phyloP scores from a whole-genome alignment of 2,888 invertebrate species.

The Leptinotarsa juncta region DNA sequence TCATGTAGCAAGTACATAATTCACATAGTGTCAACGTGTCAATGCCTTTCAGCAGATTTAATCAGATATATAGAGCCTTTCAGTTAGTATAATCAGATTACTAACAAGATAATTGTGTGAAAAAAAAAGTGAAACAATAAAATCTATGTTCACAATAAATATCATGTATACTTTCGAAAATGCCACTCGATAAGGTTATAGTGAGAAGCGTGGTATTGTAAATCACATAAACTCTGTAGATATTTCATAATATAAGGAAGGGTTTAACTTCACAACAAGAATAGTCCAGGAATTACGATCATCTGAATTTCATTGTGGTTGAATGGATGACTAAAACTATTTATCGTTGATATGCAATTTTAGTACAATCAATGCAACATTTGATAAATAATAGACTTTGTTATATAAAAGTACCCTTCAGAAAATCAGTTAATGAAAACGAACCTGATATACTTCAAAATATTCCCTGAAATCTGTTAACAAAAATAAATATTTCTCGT shows the following conservation, averaged over 20 bases:
- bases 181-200: constrained; percentile 37
- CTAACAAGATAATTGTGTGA: constrained; percentile 31
- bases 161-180: constrained; percentile 35
- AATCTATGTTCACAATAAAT: constrained; percentile 39
- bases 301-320: neutral
- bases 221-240: constrained; percentile 25
- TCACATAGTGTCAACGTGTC: constrained; percentile 31
- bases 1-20: constrained; percentile 34
- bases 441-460: no score
- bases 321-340: neutral
- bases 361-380: no score
- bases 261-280: neutral
- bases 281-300: neutral
- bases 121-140: constrained; percentile 37
- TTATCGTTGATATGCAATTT: no score
- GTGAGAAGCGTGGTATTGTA: constrained; percentile 26
- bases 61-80: constrained; percentile 36
- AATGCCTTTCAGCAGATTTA: constrained; percentile 33
- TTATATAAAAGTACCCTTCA: no score
- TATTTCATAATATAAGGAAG: constrained; percentile 4
- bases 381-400: no score
- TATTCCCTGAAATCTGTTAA: no score
- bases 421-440: no score
- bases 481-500: no score
- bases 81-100: constrained; percentile 35